Conservation (phyloP, 2,113 vertebrate genomes). For the Gila orcuttii region DNA sequence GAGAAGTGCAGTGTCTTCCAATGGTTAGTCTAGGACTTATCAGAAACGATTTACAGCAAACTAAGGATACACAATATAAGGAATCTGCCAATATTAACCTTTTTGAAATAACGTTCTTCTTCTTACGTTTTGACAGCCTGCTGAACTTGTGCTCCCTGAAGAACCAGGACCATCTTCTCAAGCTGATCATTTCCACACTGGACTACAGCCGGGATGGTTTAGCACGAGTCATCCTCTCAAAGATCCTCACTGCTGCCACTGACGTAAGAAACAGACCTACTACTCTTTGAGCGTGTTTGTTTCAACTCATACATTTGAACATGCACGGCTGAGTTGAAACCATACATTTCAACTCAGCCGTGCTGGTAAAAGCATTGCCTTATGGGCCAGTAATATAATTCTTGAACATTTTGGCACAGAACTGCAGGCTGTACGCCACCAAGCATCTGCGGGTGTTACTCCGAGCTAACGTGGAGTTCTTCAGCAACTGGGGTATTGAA, state of each 20-base stretch:
- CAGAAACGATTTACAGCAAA: neutral
- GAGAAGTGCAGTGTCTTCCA: constrained; percentile 99
- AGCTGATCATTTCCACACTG: constrained; percentile 93
- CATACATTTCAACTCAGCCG: neutral
- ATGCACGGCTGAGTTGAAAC: too few relatives aligned
- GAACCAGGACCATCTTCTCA: constrained; percentile 96
- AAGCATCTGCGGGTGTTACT: constrained; percentile 94
- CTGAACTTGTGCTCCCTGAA: constrained; percentile 95
- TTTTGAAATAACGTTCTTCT: too few relatives aligned
- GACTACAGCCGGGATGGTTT: constrained; percentile 97
- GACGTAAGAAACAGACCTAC: constrained; percentile 82
- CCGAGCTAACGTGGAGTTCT: constrained; percentile 96
- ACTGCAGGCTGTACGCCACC: constrained; percentile 91
- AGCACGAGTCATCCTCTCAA: constrained; percentile 95
- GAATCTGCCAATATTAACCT: neutral
- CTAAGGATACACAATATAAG: neutral
- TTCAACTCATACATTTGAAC: too few relatives aligned
- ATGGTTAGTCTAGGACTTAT: constrained; percentile 79
- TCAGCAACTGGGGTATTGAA: constrained; percentile 98
- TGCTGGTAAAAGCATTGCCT: neutral
- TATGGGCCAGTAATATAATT: neutral
- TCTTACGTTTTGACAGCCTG: constrained; percentile 77
- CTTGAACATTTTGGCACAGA: constrained; percentile 70
- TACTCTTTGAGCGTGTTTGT: neutral
- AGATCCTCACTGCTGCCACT: constrained; percentile 94